phyloP scores from a whole-genome alignment of 2,888 invertebrate genomes.

The Trichogramma evanescens region DNA sequence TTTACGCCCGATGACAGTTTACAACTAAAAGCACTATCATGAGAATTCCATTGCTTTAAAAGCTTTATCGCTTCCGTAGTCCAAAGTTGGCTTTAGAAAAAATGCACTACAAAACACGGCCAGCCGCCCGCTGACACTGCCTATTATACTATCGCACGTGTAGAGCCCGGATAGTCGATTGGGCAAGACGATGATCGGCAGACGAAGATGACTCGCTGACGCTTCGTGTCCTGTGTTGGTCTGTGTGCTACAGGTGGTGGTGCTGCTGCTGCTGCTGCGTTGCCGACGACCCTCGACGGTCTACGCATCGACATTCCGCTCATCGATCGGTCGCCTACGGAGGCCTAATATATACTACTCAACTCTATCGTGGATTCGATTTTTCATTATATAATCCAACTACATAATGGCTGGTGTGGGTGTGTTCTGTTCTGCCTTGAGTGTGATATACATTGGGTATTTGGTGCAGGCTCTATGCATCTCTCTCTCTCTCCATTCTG shows the following conservation, averaged over 20 bases:
- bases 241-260: neutral
- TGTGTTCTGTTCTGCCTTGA: neutral
- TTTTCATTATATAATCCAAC: neutral
- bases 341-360: too few relatives aligned
- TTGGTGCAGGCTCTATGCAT: neutral
- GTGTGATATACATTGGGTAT: neutral
- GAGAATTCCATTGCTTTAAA: too few relatives aligned
- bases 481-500: neutral
- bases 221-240: too few relatives aligned
- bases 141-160: slow-evolving; percentile 29
- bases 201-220: too few relatives aligned
- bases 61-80: too few relatives aligned
- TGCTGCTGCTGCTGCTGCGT: neutral
- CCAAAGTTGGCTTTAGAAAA: too few relatives aligned
- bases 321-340: slow-evolving; percentile 33
- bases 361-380: too few relatives aligned
- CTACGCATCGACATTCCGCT: slow-evolving; percentile 43
- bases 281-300: neutral
- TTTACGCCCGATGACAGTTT: too few relatives aligned
- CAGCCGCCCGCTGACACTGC: slow-evolving; percentile 23
- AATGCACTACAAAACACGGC: too few relatives aligned
- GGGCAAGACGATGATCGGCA: too few relatives aligned
- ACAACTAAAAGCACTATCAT: too few relatives aligned
- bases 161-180: too few relatives aligned
- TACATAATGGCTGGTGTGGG: neutral